Evolutionary conservation across 2,888 invertebrate species (phyloP), one percentile per base, ranked within the genome.

Genomic region (Autographa gamma): DNA sequence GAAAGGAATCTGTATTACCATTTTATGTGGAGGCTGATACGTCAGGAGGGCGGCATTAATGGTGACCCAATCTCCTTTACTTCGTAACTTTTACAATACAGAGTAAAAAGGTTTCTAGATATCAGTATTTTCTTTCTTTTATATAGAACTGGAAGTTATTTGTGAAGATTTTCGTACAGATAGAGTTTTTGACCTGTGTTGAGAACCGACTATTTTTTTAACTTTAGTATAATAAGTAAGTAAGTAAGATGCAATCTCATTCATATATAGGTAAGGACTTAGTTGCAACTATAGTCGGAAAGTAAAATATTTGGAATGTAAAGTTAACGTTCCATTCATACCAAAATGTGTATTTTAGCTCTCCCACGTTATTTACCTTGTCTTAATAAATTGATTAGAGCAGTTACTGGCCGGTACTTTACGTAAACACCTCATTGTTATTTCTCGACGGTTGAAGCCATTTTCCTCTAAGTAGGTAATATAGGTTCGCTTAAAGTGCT

Each of bases 41-140:
- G 87, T 88, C 87, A 89, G 85, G 84, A 81, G 87, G 89, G 89
- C 79, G 87, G 85, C 77, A 77, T 83, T 88, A 86, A 85, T 88
- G 83, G 79, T 79, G 87, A 85, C 85, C 86, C 83, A 85, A 88
- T 89, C 77, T 81, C 76, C 73, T 79, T 80, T 80, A 76, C 78
- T 84, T 64, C 66, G 59, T 73, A 70, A 73, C 74, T 72, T 74
- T 74, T 69, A 79, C 79, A 77, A 76, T 74, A 74, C 67, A 54
- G 34, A 52, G 66, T 71, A 69, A 72, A 74, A 83, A 73, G 76
- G 69, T 73, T 80, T 75, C 67, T 72, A 54, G 56, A 43, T 41
- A 59, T 72, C 65, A 7, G 48, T 78, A 63, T 52, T 73, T 65
- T 60, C 65, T 71, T 68, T 71, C 58, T 31, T 69, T 25, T 16